Percentiles rank a stretch among this genome's conserved stretches.
Conservation (phyloP, 2,888 invertebrate species). For the Clepsis dumicolana region DNA sequence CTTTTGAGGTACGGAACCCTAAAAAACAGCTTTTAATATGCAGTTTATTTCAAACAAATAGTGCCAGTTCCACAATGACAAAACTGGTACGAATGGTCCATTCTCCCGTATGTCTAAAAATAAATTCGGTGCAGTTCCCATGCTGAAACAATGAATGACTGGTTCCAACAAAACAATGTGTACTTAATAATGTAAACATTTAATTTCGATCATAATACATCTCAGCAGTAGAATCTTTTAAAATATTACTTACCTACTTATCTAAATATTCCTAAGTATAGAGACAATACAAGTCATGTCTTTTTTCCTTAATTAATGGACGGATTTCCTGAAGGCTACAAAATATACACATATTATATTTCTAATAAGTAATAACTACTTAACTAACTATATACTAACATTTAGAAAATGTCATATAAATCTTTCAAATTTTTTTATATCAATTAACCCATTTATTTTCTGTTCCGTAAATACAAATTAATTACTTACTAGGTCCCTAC, state of each 20-base stretch:
- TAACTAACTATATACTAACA: not conserved
- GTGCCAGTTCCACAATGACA: not conserved
- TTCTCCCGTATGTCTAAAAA: not conserved
- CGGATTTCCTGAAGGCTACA: constrained; percentile 74
- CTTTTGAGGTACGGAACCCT: too few species aligned
- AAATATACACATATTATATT: constrained; percentile 51
- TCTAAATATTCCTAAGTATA: constrained; percentile 5
- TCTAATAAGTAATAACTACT: not conserved
- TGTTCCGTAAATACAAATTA: not conserved
- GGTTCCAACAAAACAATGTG: not conserved
- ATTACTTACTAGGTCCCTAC: not conserved
- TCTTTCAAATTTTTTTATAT: not conserved
- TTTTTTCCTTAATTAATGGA: constrained; percentile 63
- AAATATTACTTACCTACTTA: constrained; percentile 16
- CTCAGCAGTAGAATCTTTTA: not conserved
- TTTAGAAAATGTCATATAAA: not conserved
- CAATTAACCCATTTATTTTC: not conserved
- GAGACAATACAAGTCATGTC: constrained; percentile 34
- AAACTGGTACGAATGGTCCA: not conserved
- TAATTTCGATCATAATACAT: constrained; percentile 28
- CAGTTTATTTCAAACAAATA: too few species aligned
- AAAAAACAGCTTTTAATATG: too few species aligned
- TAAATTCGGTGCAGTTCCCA: not conserved
- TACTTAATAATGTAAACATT: constrained; percentile 15
- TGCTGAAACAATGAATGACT: not conserved